Percentiles rank a stretch among this genome's conserved stretches.
Conservation (phyloP, 2,888 invertebrate genomes). For the Epirrhoe alternata region DNA sequence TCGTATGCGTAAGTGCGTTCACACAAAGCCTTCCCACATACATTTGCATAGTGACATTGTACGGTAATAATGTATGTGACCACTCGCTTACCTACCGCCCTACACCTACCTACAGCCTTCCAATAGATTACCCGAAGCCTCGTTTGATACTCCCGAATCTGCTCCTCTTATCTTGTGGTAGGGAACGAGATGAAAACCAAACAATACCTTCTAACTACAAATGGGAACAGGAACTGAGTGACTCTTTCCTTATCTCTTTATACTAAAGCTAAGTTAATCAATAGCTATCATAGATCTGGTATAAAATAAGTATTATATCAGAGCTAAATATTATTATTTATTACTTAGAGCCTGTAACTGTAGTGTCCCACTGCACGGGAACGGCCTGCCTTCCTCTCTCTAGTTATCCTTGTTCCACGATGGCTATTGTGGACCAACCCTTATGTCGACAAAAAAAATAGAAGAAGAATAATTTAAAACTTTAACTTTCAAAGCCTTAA, state of each 20-base stretch:
- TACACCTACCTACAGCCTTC: conserved; percentile 73
- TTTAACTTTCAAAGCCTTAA: too few species aligned
- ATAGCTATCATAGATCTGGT: neutral
- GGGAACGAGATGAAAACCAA: conserved; percentile 23
- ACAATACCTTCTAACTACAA: neutral
- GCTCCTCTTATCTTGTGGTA: conserved; percentile 13
- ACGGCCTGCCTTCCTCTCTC: too few species aligned
- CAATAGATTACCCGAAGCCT: conserved; percentile 64
- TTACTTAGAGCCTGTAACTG: too few species aligned
- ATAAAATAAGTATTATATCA: too few species aligned
- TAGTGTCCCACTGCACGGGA: too few species aligned
- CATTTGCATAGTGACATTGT: conserved; percentile 85
- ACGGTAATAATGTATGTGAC: conserved; percentile 85
- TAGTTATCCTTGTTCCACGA: too few species aligned
- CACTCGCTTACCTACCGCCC: conserved; percentile 63
- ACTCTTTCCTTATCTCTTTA: neutral
- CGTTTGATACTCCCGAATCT: conserved; percentile 30
- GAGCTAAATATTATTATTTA: too few species aligned
- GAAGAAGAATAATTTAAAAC: too few species aligned
- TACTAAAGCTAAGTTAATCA: neutral
- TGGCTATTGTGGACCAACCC: too few species aligned
- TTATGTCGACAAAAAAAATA: too few species aligned
- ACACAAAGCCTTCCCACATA: conserved; percentile 83
- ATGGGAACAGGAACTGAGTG: neutral
- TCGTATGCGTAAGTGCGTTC: conserved; percentile 83